Evolutionary conservation across 1,140 invertebrate species (phyloP).

Genomic region (Dinothrombium tinctorium): DNA sequence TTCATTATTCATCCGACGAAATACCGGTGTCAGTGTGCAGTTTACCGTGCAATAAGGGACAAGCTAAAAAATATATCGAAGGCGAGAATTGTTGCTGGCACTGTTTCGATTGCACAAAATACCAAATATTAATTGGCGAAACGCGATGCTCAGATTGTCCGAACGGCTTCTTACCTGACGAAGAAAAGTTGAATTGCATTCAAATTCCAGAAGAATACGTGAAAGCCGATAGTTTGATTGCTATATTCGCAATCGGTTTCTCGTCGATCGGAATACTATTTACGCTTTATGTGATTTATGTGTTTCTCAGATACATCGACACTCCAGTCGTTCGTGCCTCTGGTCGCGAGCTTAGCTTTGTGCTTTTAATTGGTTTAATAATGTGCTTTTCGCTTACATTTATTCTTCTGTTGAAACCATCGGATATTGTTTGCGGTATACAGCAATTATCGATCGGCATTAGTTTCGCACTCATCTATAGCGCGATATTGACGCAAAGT

Average conservation of each 20-base stretch:
- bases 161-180: constrained; percentile 50
- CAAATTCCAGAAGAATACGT: constrained; percentile 63
- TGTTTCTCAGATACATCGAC: constrained; percentile 48
- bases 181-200: constrained; percentile 39
- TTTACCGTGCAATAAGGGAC: constrained; percentile 64
- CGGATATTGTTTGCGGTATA: constrained; percentile 21
- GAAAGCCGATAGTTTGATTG: constrained; percentile 40
- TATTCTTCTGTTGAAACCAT: constrained; percentile 40
- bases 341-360: constrained; percentile 62
- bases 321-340: constrained; percentile 73
- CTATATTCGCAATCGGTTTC: constrained; percentile 51
- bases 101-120: constrained; percentile 74
- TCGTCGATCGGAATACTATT: constrained; percentile 24
- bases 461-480: constrained; percentile 74
- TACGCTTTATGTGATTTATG: constrained; percentile 21
- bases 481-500: constrained; percentile 68
- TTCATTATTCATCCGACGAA: constrained; percentile 29
- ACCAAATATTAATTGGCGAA: constrained; percentile 58
- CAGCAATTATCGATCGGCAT: constrained; percentile 39
- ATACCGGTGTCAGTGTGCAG: constrained; percentile 71
- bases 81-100: constrained; percentile 87
- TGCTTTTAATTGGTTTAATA: constrained; percentile 58
- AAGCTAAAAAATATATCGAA: constrained; percentile 71
- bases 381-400: constrained; percentile 73
- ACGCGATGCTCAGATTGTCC: constrained; percentile 58